A percentile compares a stretch with the other conserved stretches of the same genome.
phyloP scores from a whole-genome alignment of 2,113 vertebrate genomes.

The Pedionomus torquatus region DNA sequence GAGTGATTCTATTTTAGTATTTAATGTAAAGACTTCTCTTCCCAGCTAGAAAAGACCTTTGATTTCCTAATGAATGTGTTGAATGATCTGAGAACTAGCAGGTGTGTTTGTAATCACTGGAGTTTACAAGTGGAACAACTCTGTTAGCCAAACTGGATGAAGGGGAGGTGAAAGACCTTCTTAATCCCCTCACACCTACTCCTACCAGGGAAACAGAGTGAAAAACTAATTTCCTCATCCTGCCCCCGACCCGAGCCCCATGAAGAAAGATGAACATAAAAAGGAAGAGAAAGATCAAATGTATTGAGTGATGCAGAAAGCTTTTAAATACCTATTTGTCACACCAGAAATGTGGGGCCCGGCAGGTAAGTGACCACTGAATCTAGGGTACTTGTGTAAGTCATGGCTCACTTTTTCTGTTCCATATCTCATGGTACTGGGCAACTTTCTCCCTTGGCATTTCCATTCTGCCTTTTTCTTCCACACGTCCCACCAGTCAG shows the following conservation, averaged over 20 bases:
- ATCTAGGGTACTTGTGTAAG: neutral
- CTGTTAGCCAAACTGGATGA: neutral
- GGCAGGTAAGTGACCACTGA: neutral
- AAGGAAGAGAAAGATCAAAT: neutral
- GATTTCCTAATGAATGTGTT: neutral
- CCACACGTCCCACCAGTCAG: neutral
- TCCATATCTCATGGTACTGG: neutral
- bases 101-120: neutral
- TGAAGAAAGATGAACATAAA: neutral
- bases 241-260: neutral
- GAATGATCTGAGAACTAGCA: constrained; percentile 22
- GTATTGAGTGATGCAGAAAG: neutral
- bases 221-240: constrained; percentile 26
- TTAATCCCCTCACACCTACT: neutral
- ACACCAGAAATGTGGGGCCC: neutral
- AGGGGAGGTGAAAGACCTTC: neutral
- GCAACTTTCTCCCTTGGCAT: neutral
- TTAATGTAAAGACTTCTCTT: neutral
- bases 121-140: constrained; percentile 42
- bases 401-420: neutral
- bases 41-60: constrained; percentile 11
- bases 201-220: neutral
- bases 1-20: constrained; percentile 26
- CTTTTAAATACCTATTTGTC: neutral
- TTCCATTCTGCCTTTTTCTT: neutral